A percentile compares a stretch with the other conserved stretches of the same genome.
Conservation (phyloP, 2,797 vertebrate genomes). For the Semaprochilodus insignis region DNA sequence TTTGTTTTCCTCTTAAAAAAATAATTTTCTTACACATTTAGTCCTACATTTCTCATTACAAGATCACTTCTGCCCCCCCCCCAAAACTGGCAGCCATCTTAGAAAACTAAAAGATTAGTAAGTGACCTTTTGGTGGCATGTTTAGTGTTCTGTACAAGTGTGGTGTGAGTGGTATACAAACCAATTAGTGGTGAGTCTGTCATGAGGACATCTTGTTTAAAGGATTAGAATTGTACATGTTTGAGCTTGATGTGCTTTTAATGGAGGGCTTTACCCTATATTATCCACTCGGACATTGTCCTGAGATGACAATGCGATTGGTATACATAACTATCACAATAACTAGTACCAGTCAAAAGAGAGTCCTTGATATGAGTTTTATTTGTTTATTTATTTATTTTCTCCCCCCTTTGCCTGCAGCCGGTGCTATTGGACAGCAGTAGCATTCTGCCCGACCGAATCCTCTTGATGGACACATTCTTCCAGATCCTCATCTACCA, state of each 20-base stretch:
- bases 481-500: constrained; percentile 99
- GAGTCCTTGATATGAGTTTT: not conserved
- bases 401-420: constrained; percentile 69
- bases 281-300: constrained; percentile 23
- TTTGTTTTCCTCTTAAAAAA: no score
- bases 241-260: constrained; percentile 44
- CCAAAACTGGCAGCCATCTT: not conserved
- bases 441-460: constrained; percentile 95
- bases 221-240: constrained; percentile 12
- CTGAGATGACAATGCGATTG: not conserved
- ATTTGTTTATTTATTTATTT: no score
- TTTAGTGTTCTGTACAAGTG: not conserved
- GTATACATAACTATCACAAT: constrained; percentile 16
- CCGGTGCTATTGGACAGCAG: constrained; percentile 96
- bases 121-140: not conserved
- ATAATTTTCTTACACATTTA: no score
- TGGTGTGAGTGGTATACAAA: not conserved
- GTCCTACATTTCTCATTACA: no score
- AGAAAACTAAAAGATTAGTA: not conserved
- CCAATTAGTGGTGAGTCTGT: not conserved
- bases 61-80: no score
- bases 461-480: constrained; percentile 98
- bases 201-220: not conserved
- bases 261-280: constrained; percentile 31
- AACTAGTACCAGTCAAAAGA: constrained; percentile 14